Percentiles rank a stretch among this genome's conserved stretches.
Evolutionary conservation across 2,888 invertebrate genomes (phyloP).

Genomic region (Nymphalis c-album): DNA sequence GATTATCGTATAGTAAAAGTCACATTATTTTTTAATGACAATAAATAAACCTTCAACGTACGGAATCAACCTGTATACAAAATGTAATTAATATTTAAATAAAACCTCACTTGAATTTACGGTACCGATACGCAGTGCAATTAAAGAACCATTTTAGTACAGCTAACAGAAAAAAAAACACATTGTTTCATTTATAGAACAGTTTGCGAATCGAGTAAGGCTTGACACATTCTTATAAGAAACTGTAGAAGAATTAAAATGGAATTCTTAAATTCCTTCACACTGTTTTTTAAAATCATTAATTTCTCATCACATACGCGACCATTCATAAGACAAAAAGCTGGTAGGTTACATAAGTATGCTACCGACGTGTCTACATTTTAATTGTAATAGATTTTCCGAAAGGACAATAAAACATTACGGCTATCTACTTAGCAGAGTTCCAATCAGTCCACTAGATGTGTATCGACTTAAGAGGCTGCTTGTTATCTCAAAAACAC

Average conservation of each 20-base stretch:
- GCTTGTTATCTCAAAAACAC: slow-evolving; percentile 81
- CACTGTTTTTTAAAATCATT: slow-evolving; percentile 6
- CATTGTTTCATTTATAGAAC: slow-evolving; percentile 6
- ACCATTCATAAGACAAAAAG: slow-evolving; percentile 13
- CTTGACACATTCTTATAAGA: slow-evolving; percentile 13
- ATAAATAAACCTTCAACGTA: neutral
- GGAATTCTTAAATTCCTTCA: slow-evolving; percentile 8
- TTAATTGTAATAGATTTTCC: slow-evolving; percentile 65
- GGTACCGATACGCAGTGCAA: slow-evolving; percentile 60
- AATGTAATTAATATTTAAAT: slow-evolving; percentile 63
- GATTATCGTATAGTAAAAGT: neutral
- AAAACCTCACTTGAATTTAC: slow-evolving; percentile 63
- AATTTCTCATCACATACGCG: neutral
- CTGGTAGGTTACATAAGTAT: slow-evolving; percentile 11
- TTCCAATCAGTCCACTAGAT: slow-evolving; percentile 77
- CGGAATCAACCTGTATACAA: slow-evolving; percentile 23
- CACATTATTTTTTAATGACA: neutral
- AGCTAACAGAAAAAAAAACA: slow-evolving; percentile 37
- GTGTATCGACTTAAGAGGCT: slow-evolving; percentile 76
- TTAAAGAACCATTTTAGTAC: slow-evolving; percentile 52
- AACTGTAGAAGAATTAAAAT: slow-evolving; percentile 7
- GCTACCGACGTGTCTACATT: slow-evolving; percentile 32
- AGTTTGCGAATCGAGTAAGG: slow-evolving; percentile 5
- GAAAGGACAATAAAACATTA: slow-evolving; percentile 42
- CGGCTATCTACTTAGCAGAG: slow-evolving; percentile 54